Evolutionary conservation across 2,797 vertebrate species (phyloP).

Genomic region (Margarornis squamiger): DNA sequence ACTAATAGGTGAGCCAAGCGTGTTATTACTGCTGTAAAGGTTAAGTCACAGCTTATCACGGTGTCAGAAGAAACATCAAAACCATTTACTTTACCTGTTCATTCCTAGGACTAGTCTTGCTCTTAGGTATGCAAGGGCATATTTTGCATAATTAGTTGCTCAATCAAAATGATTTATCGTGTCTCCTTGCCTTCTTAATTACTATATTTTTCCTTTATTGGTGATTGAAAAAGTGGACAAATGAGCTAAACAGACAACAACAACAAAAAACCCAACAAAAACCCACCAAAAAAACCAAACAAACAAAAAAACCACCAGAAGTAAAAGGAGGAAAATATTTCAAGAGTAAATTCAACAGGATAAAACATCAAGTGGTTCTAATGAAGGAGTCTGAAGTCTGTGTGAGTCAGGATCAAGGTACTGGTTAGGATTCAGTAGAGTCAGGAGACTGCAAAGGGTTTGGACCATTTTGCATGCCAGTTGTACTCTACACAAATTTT

Average conservation of each 20-base stretch:
- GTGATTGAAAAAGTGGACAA: background rate
- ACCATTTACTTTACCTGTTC: background rate
- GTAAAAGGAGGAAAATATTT: background rate
- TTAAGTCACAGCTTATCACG: background rate
- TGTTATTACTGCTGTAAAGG: background rate
- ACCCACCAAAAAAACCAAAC: too few relatives aligned
- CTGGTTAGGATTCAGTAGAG: background rate
- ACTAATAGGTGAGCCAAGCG: background rate
- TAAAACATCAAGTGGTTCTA: background rate
- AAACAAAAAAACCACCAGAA: background rate
- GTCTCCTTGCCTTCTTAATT: background rate
- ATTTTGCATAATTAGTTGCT: background rate
- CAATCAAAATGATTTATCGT: background rate
- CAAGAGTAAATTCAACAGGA: background rate
- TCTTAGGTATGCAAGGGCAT: background rate
- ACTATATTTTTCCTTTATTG: background rate
- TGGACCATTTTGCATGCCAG: background rate
- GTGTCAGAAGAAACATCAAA: background rate
- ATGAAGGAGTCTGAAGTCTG: background rate
- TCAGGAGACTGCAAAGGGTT: background rate
- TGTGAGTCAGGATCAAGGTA: background rate
- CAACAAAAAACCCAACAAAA: background rate
- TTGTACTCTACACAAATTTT: background rate
- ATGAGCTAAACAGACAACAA: background rate
- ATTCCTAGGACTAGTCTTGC: background rate